phyloP scores from a whole-genome alignment of 2,888 invertebrate genomes.

The Scaptomyza reducta region DNA sequence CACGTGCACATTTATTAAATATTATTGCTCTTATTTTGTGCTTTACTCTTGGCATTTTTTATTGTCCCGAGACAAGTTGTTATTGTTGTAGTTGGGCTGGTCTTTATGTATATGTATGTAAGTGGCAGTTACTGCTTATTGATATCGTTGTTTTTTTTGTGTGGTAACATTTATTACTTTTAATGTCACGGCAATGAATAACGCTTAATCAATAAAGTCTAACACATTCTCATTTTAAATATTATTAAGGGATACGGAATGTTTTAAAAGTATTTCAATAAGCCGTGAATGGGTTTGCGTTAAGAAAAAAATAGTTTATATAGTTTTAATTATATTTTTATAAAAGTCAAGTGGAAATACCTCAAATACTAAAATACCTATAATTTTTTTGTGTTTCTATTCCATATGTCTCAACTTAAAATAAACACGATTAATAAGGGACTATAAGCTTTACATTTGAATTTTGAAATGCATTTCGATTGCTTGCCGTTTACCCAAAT shows the following conservation, averaged over 20 bases:
- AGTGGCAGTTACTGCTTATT: conserved; percentile 50
- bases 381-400: neutral
- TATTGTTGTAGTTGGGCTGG: conserved; percentile 50
- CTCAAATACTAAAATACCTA: neutral
- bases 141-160: conserved; percentile 22
- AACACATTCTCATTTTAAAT: conserved; percentile 38
- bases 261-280: neutral
- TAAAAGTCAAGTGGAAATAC: too few species aligned
- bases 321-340: too few species aligned
- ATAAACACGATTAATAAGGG: neutral
- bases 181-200: conserved; percentile 66
- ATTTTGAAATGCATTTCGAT: neutral
- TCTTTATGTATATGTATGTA: conserved; percentile 25
- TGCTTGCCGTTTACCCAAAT: neutral
- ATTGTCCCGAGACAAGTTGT: conserved; percentile 63
- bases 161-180: conserved; percentile 70
- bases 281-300: too few species aligned
- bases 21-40: conserved; percentile 74
- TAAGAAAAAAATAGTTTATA: too few species aligned
- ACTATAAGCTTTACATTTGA: too few species aligned
- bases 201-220: conserved; percentile 70
- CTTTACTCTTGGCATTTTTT: conserved; percentile 75
- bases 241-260: too few species aligned
- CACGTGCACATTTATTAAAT: conserved; percentile 80
- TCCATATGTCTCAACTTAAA: neutral